Base-by-base conservation (phyloP, 2,888 invertebrate genomes). In the Tetropium fuscum region DNA sequence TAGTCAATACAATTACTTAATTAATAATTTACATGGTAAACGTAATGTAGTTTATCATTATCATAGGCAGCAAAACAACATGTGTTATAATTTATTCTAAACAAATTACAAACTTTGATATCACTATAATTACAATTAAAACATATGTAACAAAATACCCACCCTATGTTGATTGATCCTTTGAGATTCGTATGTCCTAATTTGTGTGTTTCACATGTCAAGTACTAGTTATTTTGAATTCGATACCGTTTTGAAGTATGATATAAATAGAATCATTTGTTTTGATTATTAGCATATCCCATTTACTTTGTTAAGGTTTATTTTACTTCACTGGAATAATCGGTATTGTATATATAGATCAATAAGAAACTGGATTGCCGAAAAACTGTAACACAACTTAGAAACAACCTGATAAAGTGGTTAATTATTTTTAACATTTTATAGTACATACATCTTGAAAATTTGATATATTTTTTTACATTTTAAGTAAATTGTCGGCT, bases 341-440 rank as follows among this genome's bases (percentile, higher is more conserved):
- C 20, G 20, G 16, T 48, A 48, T 36, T 48, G 16, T 48, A 48
- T 36, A 36, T 48, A 36, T 36, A 30, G 48, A 34, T 15, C 36
- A 22, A 15, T 36, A 48, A 48, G 34, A 48, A 48, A 48, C 36
- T 13, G 22, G 6, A n/a, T 13, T 22, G 8, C 22, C 7, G 20
- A 22, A 36, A 48, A 48, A 36, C 48, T 20, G 48, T 20, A 48
- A 36, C 16, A 15, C 8, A 36, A 19, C 36, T 48, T 25, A 48
- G 25, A 6, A 27, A 6, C n/a, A 27, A 16, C 10, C 25, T 8
- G 36, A 36, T 10, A 18, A 22, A 44, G 7, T 25, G 25, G 13
- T 10, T 44, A 20, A 22, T 5, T 25, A 44, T n/a, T n/a, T n/a
- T n/a, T n/a, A n/a, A n/a, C n/a, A n/a, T n/a, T n/a, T n/a, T n/a